phyloP scores from a whole-genome alignment of 2,888 invertebrate species.

The Drosophila niveifrons region DNA sequence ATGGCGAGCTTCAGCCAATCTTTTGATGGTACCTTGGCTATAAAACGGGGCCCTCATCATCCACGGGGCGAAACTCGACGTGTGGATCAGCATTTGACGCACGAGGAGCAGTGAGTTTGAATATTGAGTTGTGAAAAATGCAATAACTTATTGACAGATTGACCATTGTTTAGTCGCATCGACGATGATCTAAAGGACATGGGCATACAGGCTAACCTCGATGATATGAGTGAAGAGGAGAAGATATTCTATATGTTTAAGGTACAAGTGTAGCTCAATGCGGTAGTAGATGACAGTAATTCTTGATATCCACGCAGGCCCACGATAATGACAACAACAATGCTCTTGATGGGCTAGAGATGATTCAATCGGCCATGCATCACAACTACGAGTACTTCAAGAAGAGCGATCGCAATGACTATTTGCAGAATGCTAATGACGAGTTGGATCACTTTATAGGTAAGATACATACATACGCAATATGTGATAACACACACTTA shows the following conservation, averaged over 20 bases:
- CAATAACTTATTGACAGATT: too few species aligned
- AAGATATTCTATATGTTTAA: constrained; percentile 85
- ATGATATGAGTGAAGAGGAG: constrained; percentile 93
- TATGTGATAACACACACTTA: neutral
- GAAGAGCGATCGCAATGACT: constrained; percentile 78
- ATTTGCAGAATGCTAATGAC: constrained; percentile 79
- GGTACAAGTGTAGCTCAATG: constrained; percentile 51
- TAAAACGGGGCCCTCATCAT: constrained; percentile 89
- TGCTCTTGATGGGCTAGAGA: constrained; percentile 95
- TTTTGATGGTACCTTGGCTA: constrained; percentile 61
- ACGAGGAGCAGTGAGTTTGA: constrained; percentile 90
- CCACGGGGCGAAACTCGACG: constrained; percentile 88
- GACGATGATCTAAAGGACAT: constrained; percentile 91
- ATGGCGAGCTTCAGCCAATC: constrained; percentile 79
- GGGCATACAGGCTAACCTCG: constrained; percentile 87
- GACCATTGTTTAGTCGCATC: constrained; percentile 88
- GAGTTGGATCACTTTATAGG: constrained; percentile 84
- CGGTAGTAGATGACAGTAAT: neutral
- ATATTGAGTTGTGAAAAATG: neutral
- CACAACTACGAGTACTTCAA: constrained; percentile 87
- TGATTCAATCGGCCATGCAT: constrained; percentile 88
- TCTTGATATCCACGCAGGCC: constrained; percentile 81
- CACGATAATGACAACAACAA: constrained; percentile 97
- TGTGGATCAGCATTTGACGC: constrained; percentile 89
- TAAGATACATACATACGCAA: constrained; percentile 24